phyloP scores from a whole-genome alignment of 2,888 invertebrate species.

The Serripes groenlandicus region DNA sequence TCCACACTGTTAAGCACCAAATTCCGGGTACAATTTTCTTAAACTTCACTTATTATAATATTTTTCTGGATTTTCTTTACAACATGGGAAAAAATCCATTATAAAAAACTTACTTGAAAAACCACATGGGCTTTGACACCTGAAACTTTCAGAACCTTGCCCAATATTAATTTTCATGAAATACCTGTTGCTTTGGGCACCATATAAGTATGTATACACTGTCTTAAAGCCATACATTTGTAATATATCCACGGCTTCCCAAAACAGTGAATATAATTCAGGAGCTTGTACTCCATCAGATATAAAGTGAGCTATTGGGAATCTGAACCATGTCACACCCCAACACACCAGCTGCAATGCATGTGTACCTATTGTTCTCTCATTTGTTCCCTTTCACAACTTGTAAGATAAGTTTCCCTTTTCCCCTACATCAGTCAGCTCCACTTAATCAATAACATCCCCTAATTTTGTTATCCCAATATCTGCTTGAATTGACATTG shows the following conservation, averaged over 20 bases:
- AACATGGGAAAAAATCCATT: no score
- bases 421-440: constrained; percentile 32
- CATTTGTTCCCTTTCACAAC: background rate
- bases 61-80: no score
- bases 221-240: constrained; percentile 34
- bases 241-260: constrained; percentile 35
- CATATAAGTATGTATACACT: constrained; percentile 54
- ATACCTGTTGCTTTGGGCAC: constrained; percentile 44
- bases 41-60: constrained; percentile 37
- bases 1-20: constrained; percentile 7
- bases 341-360: no score
- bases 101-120: no score
- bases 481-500: constrained; percentile 1
- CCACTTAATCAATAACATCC: constrained; percentile 8
- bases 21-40: background rate
- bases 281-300: no score
- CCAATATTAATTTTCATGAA: constrained; percentile 20
- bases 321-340: no score
- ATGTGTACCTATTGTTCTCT: constrained; percentile 41
- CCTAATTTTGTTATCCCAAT: background rate
- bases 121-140: constrained; percentile 22
- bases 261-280: constrained; percentile 41
- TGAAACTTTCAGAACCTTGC: background rate
- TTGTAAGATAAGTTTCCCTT: constrained; percentile 18
- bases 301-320: no score